These are phyloP conservation scores for Ectropis crepuscularia DNA, from an alignment of 2,888 invertebrate species.

Conservation along the genomic window DNA sequence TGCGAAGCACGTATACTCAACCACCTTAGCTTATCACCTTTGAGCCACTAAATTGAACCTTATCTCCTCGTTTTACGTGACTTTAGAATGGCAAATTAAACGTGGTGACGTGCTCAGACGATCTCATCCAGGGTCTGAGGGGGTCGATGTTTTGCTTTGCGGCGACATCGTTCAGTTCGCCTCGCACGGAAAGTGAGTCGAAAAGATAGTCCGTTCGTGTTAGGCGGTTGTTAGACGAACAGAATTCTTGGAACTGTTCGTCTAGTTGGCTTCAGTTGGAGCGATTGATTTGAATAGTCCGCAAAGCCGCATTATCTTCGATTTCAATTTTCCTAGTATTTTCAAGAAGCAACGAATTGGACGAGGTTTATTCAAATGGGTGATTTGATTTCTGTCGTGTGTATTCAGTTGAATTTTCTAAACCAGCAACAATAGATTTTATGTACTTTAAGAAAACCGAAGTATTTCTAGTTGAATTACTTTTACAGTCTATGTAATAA, in stretches of 20 bases:
- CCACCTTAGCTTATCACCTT: constrained; percentile 46
- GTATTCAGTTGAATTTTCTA: constrained; percentile 7
- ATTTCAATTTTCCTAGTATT: constrained; percentile 30
- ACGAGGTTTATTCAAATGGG: constrained; percentile 24
- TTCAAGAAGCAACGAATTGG: constrained; percentile 3
- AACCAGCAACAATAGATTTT: neutral
- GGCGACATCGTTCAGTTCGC: constrained; percentile 63
- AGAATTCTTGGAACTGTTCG: constrained; percentile 52
- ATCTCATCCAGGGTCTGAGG: constrained; percentile 59
- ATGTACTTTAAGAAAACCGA: constrained; percentile 2
- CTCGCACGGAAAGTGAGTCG: constrained; percentile 71
- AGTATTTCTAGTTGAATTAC: neutral
- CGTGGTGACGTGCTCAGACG: constrained; percentile 60
- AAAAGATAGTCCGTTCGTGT: constrained; percentile 66
- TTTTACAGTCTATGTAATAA: no score
- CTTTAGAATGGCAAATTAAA: constrained; percentile 43
- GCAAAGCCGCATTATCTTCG: constrained; percentile 44
- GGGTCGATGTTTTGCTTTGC: constrained; percentile 75
- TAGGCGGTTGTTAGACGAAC: constrained; percentile 63
- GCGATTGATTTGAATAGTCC: constrained; percentile 51
- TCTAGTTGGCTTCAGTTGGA: constrained; percentile 60
- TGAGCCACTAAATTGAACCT: constrained; percentile 53
- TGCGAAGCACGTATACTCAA: constrained; percentile 75
- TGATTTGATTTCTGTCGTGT: constrained; percentile 19
- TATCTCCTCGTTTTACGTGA: constrained; percentile 52